Conservation (phyloP, 1,140 invertebrate species). For the Dendroctonus ponderosae region DNA sequence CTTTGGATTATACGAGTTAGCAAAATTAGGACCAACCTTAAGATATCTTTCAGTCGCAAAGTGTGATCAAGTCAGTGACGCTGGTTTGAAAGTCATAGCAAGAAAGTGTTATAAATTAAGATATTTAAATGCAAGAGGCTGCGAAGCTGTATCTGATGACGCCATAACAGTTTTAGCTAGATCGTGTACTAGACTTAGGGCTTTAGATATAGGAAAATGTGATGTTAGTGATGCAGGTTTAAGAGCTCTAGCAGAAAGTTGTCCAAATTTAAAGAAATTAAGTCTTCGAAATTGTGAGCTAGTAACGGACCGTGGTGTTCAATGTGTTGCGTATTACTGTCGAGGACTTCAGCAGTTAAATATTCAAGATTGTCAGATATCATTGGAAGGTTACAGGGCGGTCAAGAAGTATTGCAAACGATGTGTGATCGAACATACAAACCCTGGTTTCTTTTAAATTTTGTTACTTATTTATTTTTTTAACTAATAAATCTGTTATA, state of each 20-base stretch:
- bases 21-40: constrained; percentile 79
- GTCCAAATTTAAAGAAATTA: constrained; percentile 86
- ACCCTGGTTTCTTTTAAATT: constrained; percentile 77
- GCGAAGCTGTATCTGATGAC: constrained; percentile 88
- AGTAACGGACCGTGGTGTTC: constrained; percentile 82
- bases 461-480: constrained; percentile 29
- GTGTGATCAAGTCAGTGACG: constrained; percentile 80
- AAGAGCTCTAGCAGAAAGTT: constrained; percentile 79
- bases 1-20: constrained; percentile 86
- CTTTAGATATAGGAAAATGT: constrained; percentile 88
- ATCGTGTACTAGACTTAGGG: constrained; percentile 78
- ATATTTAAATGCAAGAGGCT: constrained; percentile 87
- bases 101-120: constrained; percentile 84
- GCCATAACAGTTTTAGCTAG: constrained; percentile 79
- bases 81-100: constrained; percentile 82
- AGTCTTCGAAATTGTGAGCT: constrained; percentile 87
- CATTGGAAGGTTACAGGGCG: constrained; percentile 81
- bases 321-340: constrained; percentile 83
- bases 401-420: constrained; percentile 88
- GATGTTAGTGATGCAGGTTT: constrained; percentile 87
- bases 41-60: constrained; percentile 87
- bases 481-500: constrained; percentile 28
- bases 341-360: constrained; percentile 84
- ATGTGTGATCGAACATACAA: constrained; percentile 92
- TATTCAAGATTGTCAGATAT: constrained; percentile 87